Evolutionary conservation across 2,888 invertebrate species (phyloP).

Genomic region (Microctonus hyperodae): DNA sequence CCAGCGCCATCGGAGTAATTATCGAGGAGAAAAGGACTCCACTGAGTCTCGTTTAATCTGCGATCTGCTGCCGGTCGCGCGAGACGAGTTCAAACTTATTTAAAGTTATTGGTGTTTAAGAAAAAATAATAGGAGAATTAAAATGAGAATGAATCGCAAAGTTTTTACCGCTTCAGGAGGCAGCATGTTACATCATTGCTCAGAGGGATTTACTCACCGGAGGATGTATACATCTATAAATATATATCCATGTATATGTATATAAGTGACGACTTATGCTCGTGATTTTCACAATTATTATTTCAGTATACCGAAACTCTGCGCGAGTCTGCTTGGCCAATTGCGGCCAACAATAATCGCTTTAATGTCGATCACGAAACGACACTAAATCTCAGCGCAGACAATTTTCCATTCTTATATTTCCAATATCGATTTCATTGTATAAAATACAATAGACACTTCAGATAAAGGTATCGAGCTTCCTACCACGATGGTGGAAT

Average conservation of each 20-base stretch:
- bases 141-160: conserved; percentile 25
- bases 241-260: conserved; percentile 28
- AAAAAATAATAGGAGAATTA: conserved; percentile 25
- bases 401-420: conserved; percentile 11
- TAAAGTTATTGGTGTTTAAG: conserved; percentile 29
- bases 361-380: conserved; percentile 34
- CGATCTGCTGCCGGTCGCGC: conserved; percentile 52
- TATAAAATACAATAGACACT: conserved; percentile 5
- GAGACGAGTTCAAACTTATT: conserved; percentile 31
- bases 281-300: conserved; percentile 55
- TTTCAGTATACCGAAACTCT: conserved; percentile 42
- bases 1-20: conserved; percentile 53
- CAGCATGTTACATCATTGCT: conserved; percentile 49
- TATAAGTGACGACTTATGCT: conserved; percentile 33
- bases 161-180: conserved; percentile 37
- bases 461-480: not conserved
- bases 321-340: conserved; percentile 26
- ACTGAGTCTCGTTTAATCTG: conserved; percentile 60
- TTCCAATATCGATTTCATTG: conserved; percentile 1
- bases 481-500: not conserved
- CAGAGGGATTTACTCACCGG: conserved; percentile 35
- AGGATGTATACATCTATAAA: conserved; percentile 32
- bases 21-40: conserved; percentile 58
- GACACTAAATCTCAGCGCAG: conserved; percentile 29
- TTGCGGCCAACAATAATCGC: conserved; percentile 13